Percentiles rank a stretch among this genome's conserved stretches.
These are phyloP conservation scores for Psylliodes chrysocephalus DNA, from an alignment of 2,888 invertebrate species.

Conservation along the genomic window DNA sequence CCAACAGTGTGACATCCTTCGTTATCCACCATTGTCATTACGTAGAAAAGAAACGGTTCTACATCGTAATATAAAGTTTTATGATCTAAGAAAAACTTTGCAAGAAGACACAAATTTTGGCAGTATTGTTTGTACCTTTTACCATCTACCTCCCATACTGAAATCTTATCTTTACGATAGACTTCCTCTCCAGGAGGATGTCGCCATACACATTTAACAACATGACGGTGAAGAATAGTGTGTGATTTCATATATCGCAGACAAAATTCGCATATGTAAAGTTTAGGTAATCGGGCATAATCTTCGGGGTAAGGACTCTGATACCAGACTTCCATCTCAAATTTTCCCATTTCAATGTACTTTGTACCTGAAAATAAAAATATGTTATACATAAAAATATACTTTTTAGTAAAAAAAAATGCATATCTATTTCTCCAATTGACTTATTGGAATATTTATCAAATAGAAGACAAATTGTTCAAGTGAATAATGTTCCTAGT, in stretches of 20 bases:
- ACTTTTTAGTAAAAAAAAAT: too few species aligned
- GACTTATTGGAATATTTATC: too few species aligned
- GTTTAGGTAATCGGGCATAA: constrained; percentile 87
- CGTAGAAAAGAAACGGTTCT: constrained; percentile 98
- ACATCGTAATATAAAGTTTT: constrained; percentile 99
- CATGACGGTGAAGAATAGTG: constrained; percentile 85
- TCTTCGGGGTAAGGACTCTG: constrained; percentile 96
- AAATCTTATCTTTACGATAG: constrained; percentile 87
- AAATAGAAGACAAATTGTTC: too few species aligned
- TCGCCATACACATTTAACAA: constrained; percentile 93
- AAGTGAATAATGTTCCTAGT: too few species aligned
- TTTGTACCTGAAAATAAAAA: too few species aligned
- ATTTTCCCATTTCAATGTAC: constrained; percentile 94
- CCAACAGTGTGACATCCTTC: constrained; percentile 96
- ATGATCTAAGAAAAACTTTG: constrained; percentile 98
- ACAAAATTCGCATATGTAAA: constrained; percentile 97
- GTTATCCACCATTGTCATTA: constrained; percentile 93
- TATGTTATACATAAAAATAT: too few species aligned
- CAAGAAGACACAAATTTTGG: constrained; percentile 95
- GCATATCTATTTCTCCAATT: too few species aligned
- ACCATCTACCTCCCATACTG: constrained; percentile 96
- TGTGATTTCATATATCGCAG: constrained; percentile 92
- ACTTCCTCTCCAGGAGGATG: constrained; percentile 97
- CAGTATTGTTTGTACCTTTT: constrained; percentile 92
- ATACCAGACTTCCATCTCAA: constrained; percentile 98